Evolutionary conservation across 2,888 invertebrate genomes (phyloP).

Genomic region (Platerodrilus igneus): DNA sequence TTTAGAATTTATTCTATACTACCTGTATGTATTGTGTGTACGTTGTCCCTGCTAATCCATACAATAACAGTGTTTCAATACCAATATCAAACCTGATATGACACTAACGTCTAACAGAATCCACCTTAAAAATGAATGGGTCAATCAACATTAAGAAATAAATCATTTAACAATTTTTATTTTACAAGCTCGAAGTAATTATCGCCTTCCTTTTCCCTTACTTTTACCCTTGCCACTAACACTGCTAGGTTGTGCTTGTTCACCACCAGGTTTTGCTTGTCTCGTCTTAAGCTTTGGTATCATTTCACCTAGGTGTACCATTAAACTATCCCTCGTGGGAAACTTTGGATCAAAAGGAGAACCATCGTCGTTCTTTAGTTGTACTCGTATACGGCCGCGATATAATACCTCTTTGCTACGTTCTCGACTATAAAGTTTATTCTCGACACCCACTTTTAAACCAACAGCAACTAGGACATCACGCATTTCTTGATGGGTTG

Average conservation of each 20-base stretch:
- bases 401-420: slow-evolving; percentile 81
- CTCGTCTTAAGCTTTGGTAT: slow-evolving; percentile 89
- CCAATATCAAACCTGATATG: no score
- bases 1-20: no score
- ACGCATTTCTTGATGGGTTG: slow-evolving; percentile 89
- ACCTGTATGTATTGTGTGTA: no score
- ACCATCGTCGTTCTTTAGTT: slow-evolving; percentile 88
- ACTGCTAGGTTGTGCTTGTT: slow-evolving; percentile 34
- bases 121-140: no score
- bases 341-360: slow-evolving; percentile 66
- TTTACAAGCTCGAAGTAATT: slow-evolving; percentile 11
- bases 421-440: slow-evolving; percentile 88
- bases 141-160: no score
- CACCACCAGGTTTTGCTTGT: slow-evolving; percentile 52
- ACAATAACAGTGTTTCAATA: no score
- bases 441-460: slow-evolving; percentile 82
- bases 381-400: slow-evolving; percentile 87
- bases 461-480: slow-evolving; percentile 85
- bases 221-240: slow-evolving; percentile 36
- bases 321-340: slow-evolving; percentile 70
- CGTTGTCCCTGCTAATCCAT: no score
- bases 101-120: no score
- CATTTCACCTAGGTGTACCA: slow-evolving; percentile 72
- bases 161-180: no score
- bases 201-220: slow-evolving; percentile 37